Percentiles rank a stretch among this genome's conserved stretches.
Conservation (phyloP, 1,140 invertebrate genomes). For the Dufourea novaeangliae region DNA sequence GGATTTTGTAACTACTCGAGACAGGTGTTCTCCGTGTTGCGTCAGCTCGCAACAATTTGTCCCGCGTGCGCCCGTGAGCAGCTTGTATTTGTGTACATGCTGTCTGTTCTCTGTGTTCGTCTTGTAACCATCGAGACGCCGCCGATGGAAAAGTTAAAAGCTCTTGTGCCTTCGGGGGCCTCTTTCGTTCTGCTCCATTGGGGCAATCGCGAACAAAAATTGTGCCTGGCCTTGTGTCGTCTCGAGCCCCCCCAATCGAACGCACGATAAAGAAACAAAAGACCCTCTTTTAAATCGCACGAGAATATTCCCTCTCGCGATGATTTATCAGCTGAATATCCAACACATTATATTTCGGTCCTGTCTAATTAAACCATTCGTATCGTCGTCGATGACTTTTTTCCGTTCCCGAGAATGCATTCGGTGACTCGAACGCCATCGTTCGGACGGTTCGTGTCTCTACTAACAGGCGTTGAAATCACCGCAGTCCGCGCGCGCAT, state of each 20-base stretch:
- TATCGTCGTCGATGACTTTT: no score
- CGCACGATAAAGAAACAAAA: no score
- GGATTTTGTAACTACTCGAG: conserved; percentile 66
- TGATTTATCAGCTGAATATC: background rate
- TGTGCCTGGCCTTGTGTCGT: background rate
- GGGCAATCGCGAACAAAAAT: conserved; percentile 46
- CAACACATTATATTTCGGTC: no score
- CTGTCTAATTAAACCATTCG: no score
- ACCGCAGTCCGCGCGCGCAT: background rate
- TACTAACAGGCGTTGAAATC: background rate
- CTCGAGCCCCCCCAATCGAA: no score
- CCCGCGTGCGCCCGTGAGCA: no score
- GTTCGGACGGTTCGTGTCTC: background rate
- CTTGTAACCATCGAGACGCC: conserved; percentile 37
- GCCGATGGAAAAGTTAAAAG: conserved; percentile 46
- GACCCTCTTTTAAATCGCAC: background rate
- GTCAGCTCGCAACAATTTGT: conserved; percentile 63
- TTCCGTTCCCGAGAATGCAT: no score
- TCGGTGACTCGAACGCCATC: background rate
- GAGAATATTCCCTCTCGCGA: no score
- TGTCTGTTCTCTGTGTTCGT: conserved; percentile 32
- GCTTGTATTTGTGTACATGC: conserved; percentile 11
- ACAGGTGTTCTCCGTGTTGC: conserved; percentile 64
- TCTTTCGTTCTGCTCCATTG: conserved; percentile 15
- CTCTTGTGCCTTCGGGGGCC: conserved; percentile 6